A percentile compares a stretch with the other conserved stretches of the same genome.
phyloP scores from a whole-genome alignment of 2,113 vertebrate genomes.

The Pedetes capensis region DNA sequence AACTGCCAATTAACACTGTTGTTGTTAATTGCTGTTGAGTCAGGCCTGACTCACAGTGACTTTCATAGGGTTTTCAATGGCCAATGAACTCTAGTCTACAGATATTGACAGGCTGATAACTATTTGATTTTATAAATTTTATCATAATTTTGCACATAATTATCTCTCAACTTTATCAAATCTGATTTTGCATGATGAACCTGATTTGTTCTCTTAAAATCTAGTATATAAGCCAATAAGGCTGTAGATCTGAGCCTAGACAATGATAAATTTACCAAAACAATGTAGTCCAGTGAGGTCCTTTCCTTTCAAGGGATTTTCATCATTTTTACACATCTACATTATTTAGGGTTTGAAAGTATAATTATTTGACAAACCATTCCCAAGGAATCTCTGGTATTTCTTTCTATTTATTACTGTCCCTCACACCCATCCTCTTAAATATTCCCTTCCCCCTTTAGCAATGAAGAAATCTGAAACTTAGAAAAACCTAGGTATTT shows the following conservation, averaged over 20 bases:
- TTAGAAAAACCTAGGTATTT: neutral
- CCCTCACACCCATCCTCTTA: neutral
- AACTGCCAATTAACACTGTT: no score
- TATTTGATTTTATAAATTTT: neutral
- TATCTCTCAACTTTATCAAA: conserved; percentile 4
- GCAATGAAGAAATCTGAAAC: conserved; percentile 12
- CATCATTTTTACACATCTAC: neutral
- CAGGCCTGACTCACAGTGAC: no score
- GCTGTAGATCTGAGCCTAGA: neutral
- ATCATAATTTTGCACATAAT: neutral
- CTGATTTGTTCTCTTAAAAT: conserved; percentile 5
- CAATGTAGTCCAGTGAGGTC: neutral
- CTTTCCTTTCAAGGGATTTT: neutral
- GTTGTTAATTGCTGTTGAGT: no score
- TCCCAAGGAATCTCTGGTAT: neutral
- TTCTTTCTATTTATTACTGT: neutral
- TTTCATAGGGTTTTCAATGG: no score
- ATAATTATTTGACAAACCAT: conserved; percentile 5
- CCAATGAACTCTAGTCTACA: neutral
- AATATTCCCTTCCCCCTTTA: neutral
- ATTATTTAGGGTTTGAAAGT: conserved; percentile 18
- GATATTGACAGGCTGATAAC: neutral
- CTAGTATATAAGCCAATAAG: neutral
- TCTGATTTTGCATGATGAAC: neutral
- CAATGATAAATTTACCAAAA: neutral